These are phyloP conservation scores for Rhodeus uyekii DNA, from an alignment of 2,797 vertebrate species.

Conservation along the genomic window DNA sequence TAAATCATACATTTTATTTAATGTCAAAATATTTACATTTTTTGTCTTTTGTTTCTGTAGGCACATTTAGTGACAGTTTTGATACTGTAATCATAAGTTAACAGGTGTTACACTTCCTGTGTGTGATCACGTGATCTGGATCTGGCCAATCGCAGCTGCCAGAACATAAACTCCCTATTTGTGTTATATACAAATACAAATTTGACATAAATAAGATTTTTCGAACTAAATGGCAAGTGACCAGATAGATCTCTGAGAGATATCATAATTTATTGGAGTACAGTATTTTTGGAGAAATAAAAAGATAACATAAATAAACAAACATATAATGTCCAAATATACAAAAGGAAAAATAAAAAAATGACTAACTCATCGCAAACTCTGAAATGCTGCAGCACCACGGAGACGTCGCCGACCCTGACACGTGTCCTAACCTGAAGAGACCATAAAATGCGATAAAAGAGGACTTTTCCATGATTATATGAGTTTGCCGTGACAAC, in stretches of 20 bases:
- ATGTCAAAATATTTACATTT: constrained; percentile 79
- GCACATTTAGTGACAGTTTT: constrained; percentile 68
- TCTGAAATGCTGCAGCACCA: constrained; percentile 79
- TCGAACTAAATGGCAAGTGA: constrained; percentile 69
- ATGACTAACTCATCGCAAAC: constrained; percentile 66
- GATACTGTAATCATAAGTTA: constrained; percentile 75
- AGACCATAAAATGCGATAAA: too few relatives aligned
- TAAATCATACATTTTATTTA: constrained; percentile 76
- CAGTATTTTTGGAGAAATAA: constrained; percentile 70
- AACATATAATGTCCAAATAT: constrained; percentile 88
- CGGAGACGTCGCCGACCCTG: constrained; percentile 73
- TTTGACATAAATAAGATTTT: constrained; percentile 77
- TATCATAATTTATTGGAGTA: constrained; percentile 78
- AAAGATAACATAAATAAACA: constrained; percentile 80
- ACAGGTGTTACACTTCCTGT: constrained; percentile 62
- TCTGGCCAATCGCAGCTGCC: constrained; percentile 75
- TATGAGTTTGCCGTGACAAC: too few relatives aligned
- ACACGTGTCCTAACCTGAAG: neutral
- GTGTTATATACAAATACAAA: constrained; percentile 67
- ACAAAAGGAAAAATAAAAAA: constrained; percentile 81
- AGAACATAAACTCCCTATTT: constrained; percentile 64
- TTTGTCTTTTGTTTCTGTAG: constrained; percentile 61
- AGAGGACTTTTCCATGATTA: too few relatives aligned
- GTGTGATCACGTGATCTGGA: constrained; percentile 61
- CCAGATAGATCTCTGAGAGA: constrained; percentile 74